These are phyloP conservation scores for Hylaea fasciaria DNA, from an alignment of 2,888 invertebrate species.

Conservation along the genomic window DNA sequence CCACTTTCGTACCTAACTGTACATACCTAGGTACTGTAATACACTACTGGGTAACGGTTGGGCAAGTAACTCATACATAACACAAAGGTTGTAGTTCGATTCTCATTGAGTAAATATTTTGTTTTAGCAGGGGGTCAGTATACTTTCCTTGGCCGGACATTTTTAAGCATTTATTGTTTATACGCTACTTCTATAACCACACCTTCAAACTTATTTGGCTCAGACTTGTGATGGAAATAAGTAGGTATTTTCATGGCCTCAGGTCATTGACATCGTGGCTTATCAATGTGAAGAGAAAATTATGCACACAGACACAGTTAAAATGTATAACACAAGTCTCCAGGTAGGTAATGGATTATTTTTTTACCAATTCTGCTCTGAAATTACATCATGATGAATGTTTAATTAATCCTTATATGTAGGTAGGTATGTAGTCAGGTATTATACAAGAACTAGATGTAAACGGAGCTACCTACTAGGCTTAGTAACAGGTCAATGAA, in stretches of 20 bases:
- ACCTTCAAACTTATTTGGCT: neutral
- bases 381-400: neutral
- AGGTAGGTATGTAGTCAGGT: conserved; percentile 28
- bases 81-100: too few species aligned
- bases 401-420: conserved; percentile 8
- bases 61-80: too few species aligned
- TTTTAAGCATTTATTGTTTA: too few species aligned
- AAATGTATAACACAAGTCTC: neutral
- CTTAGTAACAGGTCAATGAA: conserved; percentile 65
- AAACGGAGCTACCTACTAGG: conserved; percentile 46
- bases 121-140: too few species aligned
- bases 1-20: too few species aligned
- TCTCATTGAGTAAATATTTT: too few species aligned
- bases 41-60: too few species aligned
- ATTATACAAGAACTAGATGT: conserved; percentile 42
- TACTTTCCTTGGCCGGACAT: too few species aligned
- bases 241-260: neutral
- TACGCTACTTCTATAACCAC: too few species aligned
- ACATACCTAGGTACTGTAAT: too few species aligned
- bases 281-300: conserved; percentile 6
- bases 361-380: neutral
- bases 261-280: conserved; percentile 5
- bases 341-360: too few species aligned
- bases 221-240: neutral
- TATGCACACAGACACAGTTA: neutral